Evolutionary conservation across 2,888 invertebrate species (phyloP).

Genomic region (Caradrina kadenii): DNA sequence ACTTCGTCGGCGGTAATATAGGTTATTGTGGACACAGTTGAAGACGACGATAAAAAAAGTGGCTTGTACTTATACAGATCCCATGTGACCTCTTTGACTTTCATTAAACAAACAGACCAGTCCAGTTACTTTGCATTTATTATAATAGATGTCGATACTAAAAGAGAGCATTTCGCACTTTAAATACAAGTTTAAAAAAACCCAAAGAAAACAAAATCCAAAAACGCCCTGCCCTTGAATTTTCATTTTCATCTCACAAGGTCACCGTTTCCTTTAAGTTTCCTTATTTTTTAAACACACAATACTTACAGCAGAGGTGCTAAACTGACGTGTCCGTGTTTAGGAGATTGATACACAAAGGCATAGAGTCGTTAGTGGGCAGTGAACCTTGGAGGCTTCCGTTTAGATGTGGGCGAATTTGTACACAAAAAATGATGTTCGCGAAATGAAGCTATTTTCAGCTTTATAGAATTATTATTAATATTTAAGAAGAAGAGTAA

Average conservation of each 20-base stretch:
- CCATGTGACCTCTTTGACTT: too few relatives aligned
- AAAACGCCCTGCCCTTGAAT: constrained; percentile 8
- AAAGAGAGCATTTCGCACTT: too few relatives aligned
- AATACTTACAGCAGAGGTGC: constrained; percentile 49
- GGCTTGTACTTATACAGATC: too few relatives aligned
- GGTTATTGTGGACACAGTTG: too few relatives aligned
- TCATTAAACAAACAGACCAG: too few relatives aligned
- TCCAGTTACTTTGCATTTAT: too few relatives aligned
- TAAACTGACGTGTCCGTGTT: constrained; percentile 60
- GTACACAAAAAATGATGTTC: constrained; percentile 45
- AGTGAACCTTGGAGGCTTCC: constrained; percentile 78
- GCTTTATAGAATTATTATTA: constrained; percentile 2
- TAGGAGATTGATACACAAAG: constrained; percentile 63
- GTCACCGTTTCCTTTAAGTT: constrained; percentile 48
- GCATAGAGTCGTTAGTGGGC: constrained; percentile 66
- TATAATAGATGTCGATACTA: too few relatives aligned
- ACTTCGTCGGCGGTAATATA: too few relatives aligned
- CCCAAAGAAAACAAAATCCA: background rate
- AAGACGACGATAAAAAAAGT: too few relatives aligned
- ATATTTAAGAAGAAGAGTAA: too few relatives aligned
- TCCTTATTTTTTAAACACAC: constrained; percentile 45
- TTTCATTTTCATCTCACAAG: constrained; percentile 48
- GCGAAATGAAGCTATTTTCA: constrained; percentile 18
- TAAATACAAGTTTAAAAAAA: background rate
- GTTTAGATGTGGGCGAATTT: constrained; percentile 61